Conservation (phyloP, 2,113 vertebrate species). For the Chlamydotis undulata region DNA sequence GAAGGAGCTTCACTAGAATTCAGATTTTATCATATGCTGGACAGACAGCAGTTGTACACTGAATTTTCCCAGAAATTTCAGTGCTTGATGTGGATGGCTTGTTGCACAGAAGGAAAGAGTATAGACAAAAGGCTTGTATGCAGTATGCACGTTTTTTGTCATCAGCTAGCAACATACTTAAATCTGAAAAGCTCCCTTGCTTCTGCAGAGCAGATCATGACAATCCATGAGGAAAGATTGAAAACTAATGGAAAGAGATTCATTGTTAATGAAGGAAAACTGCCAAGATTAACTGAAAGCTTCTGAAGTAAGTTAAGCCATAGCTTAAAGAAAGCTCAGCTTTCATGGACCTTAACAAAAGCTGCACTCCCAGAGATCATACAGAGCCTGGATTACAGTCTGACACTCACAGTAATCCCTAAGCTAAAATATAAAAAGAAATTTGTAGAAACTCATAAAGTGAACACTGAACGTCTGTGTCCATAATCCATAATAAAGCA, state of each 20-base stretch:
- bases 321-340: not conserved
- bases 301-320: not conserved
- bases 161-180: not conserved
- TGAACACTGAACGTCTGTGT: not conserved
- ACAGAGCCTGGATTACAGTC: not conserved
- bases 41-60: not conserved
- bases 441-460: not conserved
- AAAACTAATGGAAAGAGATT: not conserved
- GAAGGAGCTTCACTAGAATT: not conserved
- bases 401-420: not conserved
- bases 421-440: not conserved
- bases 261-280: not conserved
- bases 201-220: not conserved
- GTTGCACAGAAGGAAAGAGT: not conserved
- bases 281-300: not conserved
- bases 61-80: not conserved
- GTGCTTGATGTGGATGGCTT: accelerated
- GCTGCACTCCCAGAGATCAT: not conserved
- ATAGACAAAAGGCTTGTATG: not conserved
- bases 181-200: not conserved
- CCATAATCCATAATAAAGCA: not conserved
- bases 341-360: not conserved
- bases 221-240: not conserved
- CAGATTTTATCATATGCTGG: not conserved
- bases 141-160: not conserved